Evolutionary conservation across 2,888 invertebrate species (phyloP), one percentile per base, ranked within the genome.

Genomic region (Drosophila phalerata): DNA sequence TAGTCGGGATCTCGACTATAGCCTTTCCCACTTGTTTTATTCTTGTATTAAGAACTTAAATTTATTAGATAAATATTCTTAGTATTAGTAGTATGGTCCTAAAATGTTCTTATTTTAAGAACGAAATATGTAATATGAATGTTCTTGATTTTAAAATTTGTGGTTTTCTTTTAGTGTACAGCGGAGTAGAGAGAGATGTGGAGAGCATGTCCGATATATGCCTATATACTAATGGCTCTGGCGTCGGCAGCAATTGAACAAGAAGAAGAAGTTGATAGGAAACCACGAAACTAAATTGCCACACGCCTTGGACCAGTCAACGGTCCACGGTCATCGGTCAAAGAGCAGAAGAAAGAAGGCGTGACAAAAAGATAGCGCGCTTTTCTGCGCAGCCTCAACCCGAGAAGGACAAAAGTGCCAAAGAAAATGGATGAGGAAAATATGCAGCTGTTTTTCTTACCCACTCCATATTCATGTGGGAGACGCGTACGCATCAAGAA

Each of bases 201-300:
- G 28, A 28, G 28, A 32, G 3, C n/a, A 43, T 45, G 30, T 17
- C 34, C 47, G 17, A 30, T 42, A 42, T 43, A 34, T 28, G 71
- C 81, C 66, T 81, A 84, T 84, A 67, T 86, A 83, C 72, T 42
- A 32, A 42, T 38, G 48, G 42, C n/a, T 28, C 10, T 32, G 19
- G n/a, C 22, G 34, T 64, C 37, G 56, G 30, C 10, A 48, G 61
- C 64, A 69, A 73, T 64, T 69, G 69, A 63, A 65, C 67, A 72
- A 75, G 73, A 37, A 60, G 73, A 37, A 60, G 67, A 77, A 86
- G 67, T 80, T 81, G 81, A 88, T 69, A 81, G 64, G 70, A 83
- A 85, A 77, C 86, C 89, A 87, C 89, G 79, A 89, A 85, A 81
- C 87, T 81, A 89, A 86, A 86, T 88, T 81, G 85, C 79, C 47